Base-by-base conservation (phyloP, 2,113 vertebrate genomes). In the Poeciliopsis turrubarensis region DNA sequence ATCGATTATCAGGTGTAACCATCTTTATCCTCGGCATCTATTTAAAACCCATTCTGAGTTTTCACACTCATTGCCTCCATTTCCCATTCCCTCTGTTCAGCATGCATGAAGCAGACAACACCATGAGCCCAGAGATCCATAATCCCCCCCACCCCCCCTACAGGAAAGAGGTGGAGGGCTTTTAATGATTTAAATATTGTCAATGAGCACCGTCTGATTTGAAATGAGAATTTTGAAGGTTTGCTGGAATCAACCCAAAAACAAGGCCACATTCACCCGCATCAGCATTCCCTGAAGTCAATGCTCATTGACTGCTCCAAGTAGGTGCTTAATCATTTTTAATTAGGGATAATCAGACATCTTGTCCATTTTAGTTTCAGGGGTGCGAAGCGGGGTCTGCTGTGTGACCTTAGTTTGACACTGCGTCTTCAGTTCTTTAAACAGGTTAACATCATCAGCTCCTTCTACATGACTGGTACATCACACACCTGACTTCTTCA, bases 301-400 rank as follows among this genome's bases (percentile, higher is more conserved):
- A 94, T 95, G 91, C 78, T 80, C 90, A 93, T 95, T 89, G 93
- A 94, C 86, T 86, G 78, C 80, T 51, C 87, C 91, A 91, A 94
- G 92, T 93, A 92, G 93, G 92, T 94, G 92, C 92, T 94, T 94
- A 93, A 94, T 95, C 93, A 95, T 94, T 94, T 94, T 94, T 94
- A 94, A 94, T 94, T 93, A 94, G 92, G 91, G 89, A 93, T 93
- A 94, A 94, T 94, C 92, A 93, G 93, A 94, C 91, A 91, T 91
- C 92, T 92, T 94, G 92, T 94, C 94, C 89, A 91, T 93, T 92
- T 83, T 62, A 37, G 81, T 90, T 90, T 89, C 80, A 89, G 87
- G 82, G 78, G 89, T 89, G 82, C 75, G 85, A 85, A 90, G 78
- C 27, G 65, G 91, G 89, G 77, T 85, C 83, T 85, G 72, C 71